Percentiles rank a stretch among this genome's conserved stretches.
phyloP scores from a whole-genome alignment of 2,888 invertebrate genomes.

The Pimpla rufipes region DNA sequence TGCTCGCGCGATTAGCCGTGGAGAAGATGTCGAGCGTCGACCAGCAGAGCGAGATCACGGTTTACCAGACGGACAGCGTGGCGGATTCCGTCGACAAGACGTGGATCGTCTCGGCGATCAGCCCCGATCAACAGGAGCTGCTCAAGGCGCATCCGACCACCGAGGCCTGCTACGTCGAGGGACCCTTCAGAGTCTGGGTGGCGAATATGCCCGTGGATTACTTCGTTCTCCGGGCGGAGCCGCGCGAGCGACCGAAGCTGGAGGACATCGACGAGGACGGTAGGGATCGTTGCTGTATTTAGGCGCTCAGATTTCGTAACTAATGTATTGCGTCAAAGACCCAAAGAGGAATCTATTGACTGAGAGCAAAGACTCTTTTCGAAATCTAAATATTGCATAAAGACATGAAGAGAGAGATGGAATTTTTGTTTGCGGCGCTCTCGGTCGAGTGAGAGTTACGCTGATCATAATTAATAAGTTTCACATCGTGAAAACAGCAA shows the following conservation, averaged over 20 bases:
- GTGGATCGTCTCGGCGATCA: conserved; percentile 96
- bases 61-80: conserved; percentile 90
- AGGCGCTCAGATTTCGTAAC: background rate
- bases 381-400: no score
- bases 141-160: conserved; percentile 88
- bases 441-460: no score
- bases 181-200: conserved; percentile 93
- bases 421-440: no score
- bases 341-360: background rate
- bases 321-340: background rate
- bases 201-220: conserved; percentile 92
- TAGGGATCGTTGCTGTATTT: conserved; percentile 77
- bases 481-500: background rate
- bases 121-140: conserved; percentile 90
- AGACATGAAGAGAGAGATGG: background rate
- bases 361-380: no score
- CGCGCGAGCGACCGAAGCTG: conserved; percentile 77
- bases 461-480: no score
- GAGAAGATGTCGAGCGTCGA: conserved; percentile 94
- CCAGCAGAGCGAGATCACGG: conserved; percentile 88
- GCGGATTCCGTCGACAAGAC: conserved; percentile 93
- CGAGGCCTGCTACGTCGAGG: conserved; percentile 92
- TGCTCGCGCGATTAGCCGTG: conserved; percentile 94
- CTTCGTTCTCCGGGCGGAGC: conserved; percentile 92
- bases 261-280: conserved; percentile 88